Conservation (phyloP, 2,797 vertebrate species). For the Semaprochilodus insignis region DNA sequence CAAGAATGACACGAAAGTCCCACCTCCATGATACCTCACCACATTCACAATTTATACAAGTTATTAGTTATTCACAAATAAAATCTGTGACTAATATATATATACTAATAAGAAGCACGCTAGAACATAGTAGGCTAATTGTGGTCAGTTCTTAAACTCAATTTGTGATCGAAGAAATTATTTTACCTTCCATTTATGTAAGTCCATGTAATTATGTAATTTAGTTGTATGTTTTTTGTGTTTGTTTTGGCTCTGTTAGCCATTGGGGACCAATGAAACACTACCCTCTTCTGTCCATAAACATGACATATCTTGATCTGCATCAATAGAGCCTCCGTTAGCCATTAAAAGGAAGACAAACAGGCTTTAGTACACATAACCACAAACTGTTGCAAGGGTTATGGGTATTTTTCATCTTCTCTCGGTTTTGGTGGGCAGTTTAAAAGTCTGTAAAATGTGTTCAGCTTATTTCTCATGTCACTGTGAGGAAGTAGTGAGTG, state of each 20-base stretch:
- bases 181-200: neutral
- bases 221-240: neutral
- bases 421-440: neutral
- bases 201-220: neutral
- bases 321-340: slow-evolving; percentile 34
- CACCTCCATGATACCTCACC: neutral
- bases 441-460: slow-evolving; percentile 9
- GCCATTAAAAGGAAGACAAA: neutral
- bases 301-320: slow-evolving; percentile 31
- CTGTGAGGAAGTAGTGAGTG: slow-evolving; percentile 28
- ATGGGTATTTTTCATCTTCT: neutral
- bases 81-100: neutral
- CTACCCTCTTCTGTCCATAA: neutral
- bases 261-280: slow-evolving; percentile 11
- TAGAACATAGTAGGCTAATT: neutral
- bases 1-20: neutral
- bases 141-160: neutral
- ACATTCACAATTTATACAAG: neutral
- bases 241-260: neutral
- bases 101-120: no score
- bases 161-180: neutral
- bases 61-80: neutral
- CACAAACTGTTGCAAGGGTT: neutral
- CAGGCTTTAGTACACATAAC: slow-evolving; percentile 5
- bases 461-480: slow-evolving; percentile 10